Conservation (phyloP, 2,888 invertebrate species). For the Agrotis clavis region DNA sequence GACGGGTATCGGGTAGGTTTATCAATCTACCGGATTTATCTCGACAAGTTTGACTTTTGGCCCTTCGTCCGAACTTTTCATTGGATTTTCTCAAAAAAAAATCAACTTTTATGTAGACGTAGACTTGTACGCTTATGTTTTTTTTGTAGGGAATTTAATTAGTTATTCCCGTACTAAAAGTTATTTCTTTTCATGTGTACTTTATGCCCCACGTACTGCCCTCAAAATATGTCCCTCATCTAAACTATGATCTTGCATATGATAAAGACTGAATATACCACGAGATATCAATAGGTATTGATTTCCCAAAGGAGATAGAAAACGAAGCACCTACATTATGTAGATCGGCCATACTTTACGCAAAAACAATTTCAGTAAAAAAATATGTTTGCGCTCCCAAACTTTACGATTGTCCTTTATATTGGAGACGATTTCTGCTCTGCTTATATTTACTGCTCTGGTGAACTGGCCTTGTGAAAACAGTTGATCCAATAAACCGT, state of each 20-base stretch:
- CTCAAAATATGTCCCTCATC: not conserved
- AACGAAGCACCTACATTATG: not conserved
- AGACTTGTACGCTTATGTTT: not conserved
- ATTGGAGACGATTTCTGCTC: not conserved
- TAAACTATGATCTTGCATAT: not conserved
- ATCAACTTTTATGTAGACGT: too few species aligned
- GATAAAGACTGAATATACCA: too few species aligned
- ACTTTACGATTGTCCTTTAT: conserved; percentile 20
- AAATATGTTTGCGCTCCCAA: conserved; percentile 36
- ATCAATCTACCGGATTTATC: not conserved
- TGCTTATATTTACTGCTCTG: conserved; percentile 2
- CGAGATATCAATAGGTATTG: not conserved
- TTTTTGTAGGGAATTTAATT: too few species aligned
- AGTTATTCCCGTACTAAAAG: not conserved
- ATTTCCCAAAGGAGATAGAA: not conserved
- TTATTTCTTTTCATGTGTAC: not conserved
- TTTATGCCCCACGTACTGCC: not conserved
- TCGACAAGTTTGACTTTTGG: not conserved
- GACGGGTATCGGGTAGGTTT: not conserved
- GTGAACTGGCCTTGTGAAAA: conserved; percentile 8
- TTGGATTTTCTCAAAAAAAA: not conserved
- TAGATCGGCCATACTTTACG: not conserved
- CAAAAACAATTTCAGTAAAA: conserved; percentile 20
- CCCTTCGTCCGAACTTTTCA: not conserved
- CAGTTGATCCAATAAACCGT: conserved; percentile 29